A percentile compares a stretch with the other conserved stretches of the same genome.
Conservation (phyloP, 35 echinoderm and acorn worm species). For the Apostichopus californicus region DNA sequence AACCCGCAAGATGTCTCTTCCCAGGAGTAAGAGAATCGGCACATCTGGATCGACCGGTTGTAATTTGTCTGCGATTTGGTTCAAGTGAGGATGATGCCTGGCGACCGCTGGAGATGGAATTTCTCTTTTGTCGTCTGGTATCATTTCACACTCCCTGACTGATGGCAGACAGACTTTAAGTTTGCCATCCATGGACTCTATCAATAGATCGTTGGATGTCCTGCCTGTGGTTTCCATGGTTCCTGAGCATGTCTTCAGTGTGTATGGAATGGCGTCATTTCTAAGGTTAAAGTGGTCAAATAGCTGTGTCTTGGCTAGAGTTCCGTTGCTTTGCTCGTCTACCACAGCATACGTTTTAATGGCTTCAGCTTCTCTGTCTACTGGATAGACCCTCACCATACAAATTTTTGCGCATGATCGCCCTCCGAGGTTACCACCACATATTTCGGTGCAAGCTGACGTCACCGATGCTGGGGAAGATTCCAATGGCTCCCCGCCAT, state of each 20-base stretch:
- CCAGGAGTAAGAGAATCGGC: constrained; percentile 24
- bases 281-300: constrained; percentile 17
- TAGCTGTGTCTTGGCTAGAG: constrained; percentile 16
- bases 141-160: not conserved
- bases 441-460: constrained; percentile 53
- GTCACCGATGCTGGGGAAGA: not conserved
- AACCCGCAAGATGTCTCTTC: not conserved
- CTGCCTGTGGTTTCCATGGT: constrained; percentile 11
- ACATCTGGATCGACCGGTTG: not conserved
- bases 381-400: constrained; percentile 49
- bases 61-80: constrained; percentile 6
- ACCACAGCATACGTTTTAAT: constrained; percentile 26
- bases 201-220: not conserved
- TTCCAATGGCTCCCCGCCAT: constrained; percentile 30
- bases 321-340: constrained; percentile 46
- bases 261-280: not conserved
- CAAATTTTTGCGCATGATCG: constrained; percentile 65
- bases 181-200: constrained; percentile 25
- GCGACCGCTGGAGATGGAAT: not conserved
- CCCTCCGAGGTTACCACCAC: not conserved
- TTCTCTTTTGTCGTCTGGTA: not conserved
- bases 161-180: not conserved
- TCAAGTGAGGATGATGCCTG: not conserved
- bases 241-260: constrained; percentile 56
- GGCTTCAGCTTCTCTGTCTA: not conserved